Conservation (phyloP, 2,113 vertebrate genomes). For the Tychaedon coryphoeus region DNA sequence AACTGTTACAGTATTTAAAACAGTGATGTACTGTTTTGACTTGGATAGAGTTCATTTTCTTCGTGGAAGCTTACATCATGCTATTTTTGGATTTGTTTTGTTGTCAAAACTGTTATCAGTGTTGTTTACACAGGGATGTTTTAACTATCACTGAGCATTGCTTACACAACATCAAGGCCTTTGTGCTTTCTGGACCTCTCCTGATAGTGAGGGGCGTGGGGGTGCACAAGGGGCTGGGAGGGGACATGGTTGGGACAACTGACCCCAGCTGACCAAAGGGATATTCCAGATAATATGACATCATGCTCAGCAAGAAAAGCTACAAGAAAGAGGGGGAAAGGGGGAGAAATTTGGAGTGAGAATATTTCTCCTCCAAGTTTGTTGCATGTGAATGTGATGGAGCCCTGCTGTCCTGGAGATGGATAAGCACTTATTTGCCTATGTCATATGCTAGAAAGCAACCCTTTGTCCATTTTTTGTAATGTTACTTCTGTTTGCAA, state of each 20-base stretch:
- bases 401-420: neutral
- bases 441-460: neutral
- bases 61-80: neutral
- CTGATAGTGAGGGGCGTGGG: neutral
- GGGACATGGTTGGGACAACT: fast-evolving
- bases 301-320: neutral
- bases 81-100: neutral
- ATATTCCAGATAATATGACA: neutral
- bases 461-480: neutral
- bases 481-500: neutral
- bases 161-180: neutral
- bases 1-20: neutral
- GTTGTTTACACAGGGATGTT: neutral
- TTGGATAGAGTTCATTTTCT: neutral
- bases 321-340: neutral
- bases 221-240: neutral
- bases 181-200: neutral
- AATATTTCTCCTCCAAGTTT: neutral
- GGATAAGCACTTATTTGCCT: neutral
- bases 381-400: fast-evolving
- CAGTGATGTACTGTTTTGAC: neutral
- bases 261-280: neutral
- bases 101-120: neutral
- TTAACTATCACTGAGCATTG: neutral
- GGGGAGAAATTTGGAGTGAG: fast-evolving